Conservation (phyloP, 2,888 invertebrate genomes). For the Stenurella melanura region DNA sequence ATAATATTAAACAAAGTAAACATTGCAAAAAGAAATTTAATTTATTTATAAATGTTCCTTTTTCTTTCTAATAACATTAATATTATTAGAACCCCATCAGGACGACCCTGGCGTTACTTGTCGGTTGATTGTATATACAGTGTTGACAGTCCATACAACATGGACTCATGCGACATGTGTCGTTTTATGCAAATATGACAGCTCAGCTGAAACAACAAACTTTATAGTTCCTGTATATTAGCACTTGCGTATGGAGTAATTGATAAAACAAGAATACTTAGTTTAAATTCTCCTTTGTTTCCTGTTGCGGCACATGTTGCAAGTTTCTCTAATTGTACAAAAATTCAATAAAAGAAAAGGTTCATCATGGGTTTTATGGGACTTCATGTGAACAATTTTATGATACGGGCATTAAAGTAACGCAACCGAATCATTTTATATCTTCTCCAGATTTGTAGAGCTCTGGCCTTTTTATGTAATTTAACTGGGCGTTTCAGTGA, state of each 20-base stretch:
- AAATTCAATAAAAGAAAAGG: conserved; percentile 8
- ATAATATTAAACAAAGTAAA: too few species aligned
- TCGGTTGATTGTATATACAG: not conserved
- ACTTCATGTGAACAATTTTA: conserved; percentile 3
- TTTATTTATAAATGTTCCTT: too few species aligned
- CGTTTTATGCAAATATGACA: conserved; percentile 19
- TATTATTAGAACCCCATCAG: not conserved
- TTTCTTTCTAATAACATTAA: not conserved
- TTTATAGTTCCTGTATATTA: conserved; percentile 26
- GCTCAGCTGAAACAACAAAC: conserved; percentile 22
- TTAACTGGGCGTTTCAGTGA: too few species aligned
- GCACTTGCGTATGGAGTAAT: conserved; percentile 26
- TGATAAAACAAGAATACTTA: conserved; percentile 19
- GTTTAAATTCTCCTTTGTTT: conserved; percentile 28
- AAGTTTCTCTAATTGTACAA: conserved; percentile 26
- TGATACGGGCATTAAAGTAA: not conserved
- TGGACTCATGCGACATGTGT: conserved; percentile 15
- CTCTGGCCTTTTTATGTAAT: not conserved
- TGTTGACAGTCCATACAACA: conserved; percentile 10
- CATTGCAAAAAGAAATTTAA: too few species aligned
- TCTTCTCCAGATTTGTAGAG: not conserved
- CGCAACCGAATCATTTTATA: conserved; percentile 2
- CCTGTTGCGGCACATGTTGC: conserved; percentile 20
- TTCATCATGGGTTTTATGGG: conserved; percentile 10
- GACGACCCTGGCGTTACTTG: not conserved